Percentiles rank a stretch among this genome's conserved stretches.
phyloP scores from a whole-genome alignment of 92 coral and sea anemone species.

The Nematostella vectensis region DNA sequence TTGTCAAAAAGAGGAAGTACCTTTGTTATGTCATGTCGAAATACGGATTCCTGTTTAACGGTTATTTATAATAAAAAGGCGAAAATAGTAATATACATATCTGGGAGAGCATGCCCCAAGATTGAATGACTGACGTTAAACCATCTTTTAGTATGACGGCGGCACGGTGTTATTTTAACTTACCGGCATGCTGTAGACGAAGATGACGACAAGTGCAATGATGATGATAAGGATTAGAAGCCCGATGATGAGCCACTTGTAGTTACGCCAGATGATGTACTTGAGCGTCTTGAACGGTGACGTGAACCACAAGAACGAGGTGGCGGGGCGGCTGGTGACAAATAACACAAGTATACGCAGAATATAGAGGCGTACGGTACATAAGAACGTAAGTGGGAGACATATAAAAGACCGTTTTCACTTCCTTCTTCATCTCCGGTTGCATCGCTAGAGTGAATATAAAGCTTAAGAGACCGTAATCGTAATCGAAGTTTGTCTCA shows the following conservation, averaged over 20 bases:
- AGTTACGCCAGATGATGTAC: conserved; percentile 78
- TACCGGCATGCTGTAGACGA: conserved; percentile 73
- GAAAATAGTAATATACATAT: no score
- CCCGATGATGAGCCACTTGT: conserved; percentile 67
- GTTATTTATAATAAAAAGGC: no score
- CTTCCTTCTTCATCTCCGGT: no score
- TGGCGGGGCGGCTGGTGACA: conserved; percentile 70
- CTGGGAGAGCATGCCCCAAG: background rate
- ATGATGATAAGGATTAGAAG: conserved; percentile 42
- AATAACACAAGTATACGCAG: conserved; percentile 2
- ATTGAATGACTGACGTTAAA: background rate
- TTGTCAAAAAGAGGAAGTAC: no score
- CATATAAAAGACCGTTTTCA: no score
- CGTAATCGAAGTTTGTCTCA: no score
- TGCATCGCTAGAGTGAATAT: no score
- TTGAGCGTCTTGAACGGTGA: conserved; percentile 74
- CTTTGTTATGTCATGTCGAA: no score
- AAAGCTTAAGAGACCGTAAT: no score
- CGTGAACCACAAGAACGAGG: conserved; percentile 82
- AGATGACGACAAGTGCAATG: conserved; percentile 42
- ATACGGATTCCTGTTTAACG: no score
- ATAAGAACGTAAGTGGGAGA: no score
- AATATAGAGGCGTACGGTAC: no score
- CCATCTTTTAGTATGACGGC: background rate
- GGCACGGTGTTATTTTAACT: conserved; percentile 11